Percentiles rank a stretch among this genome's conserved stretches.
Evolutionary conservation across 1,140 invertebrate genomes (phyloP).

Genomic region (Psix sp.): DNA sequence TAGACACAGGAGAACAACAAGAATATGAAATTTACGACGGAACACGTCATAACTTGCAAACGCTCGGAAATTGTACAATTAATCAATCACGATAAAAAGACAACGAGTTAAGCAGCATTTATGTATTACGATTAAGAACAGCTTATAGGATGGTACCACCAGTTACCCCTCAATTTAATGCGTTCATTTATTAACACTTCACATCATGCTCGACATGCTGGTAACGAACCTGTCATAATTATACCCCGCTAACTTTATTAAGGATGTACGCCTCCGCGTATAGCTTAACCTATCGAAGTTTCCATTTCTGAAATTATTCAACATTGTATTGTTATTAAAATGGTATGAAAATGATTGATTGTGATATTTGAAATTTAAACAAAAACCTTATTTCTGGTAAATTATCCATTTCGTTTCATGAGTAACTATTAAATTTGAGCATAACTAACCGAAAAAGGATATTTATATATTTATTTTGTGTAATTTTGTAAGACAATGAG

Average conservation of each 20-base stretch:
- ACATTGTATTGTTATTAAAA: too few relatives aligned
- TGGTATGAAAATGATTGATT: too few relatives aligned
- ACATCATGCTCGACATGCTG: constrained; percentile 73
- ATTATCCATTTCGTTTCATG: too few relatives aligned
- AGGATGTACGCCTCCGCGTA: constrained; percentile 50
- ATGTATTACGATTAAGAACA: constrained; percentile 64
- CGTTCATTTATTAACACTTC: constrained; percentile 75
- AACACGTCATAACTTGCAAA: constrained; percentile 36
- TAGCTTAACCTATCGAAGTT: too few relatives aligned
- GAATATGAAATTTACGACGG: constrained; percentile 45
- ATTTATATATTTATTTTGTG: too few relatives aligned
- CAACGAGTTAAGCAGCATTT: constrained; percentile 56
- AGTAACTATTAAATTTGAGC: too few relatives aligned
- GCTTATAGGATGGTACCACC: constrained; percentile 71
- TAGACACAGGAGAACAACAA: constrained; percentile 15
- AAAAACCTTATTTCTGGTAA: too few relatives aligned
- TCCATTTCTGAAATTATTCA: too few relatives aligned
- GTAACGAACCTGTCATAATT: constrained; percentile 77
- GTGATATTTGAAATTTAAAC: too few relatives aligned
- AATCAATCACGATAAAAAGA: constrained; percentile 58
- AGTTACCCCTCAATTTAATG: constrained; percentile 72
- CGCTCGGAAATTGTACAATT: constrained; percentile 58
- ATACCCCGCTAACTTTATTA: constrained; percentile 74
- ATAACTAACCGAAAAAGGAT: too few relatives aligned
- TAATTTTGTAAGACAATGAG: too few relatives aligned